Evolutionary conservation across 1,140 invertebrate genomes (phyloP), one percentile per base, ranked within the genome.

Genomic region (Pseudomyrmex cubaensis): DNA sequence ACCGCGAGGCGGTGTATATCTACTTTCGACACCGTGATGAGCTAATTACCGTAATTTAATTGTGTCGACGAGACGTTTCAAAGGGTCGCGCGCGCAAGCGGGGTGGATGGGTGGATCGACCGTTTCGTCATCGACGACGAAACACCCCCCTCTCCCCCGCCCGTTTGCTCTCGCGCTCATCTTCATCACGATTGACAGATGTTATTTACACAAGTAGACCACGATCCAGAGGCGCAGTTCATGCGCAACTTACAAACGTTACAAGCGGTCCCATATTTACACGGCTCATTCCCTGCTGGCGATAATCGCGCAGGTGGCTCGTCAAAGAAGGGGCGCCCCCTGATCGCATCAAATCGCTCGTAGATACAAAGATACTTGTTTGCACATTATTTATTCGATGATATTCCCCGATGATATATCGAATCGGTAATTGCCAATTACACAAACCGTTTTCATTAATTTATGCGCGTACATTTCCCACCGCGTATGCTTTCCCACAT

Each of bases 111-210:
- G 22, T 63, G 44, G n/a, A 59, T 15, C 52, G 17, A 46, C 20
- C 56, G 67, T 67, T 35, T 75, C 70, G 57, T 85, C 56, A 46
- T 83, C 63, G 63, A 56, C 25, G 22, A 22, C 35, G 35, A 35
- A 22, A 48, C 17, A 7, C 9, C 17, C 46, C 54, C 35, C 48
- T 20, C 17, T n/a, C 17, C 17, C 13, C 17, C 50, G 22, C 63
- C 22, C 22, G 35, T 52, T 20, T 20, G 2, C 5, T 83, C 90
- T 82, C 74, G 64, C 50, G 50, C 50, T 62, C 35, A 2, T 10
- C 83, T 89, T 83, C 74, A 61, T 78, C 83, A 72, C 91, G 91
- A 93, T 92, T 92, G 92, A 92, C 92, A 92, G 92, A 92, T 93
- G 92, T 92, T 93, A 91, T 93, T 93, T 93, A 86, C 88, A 90